Base-by-base conservation (phyloP, 2,113 vertebrate species). In the Polypterus senegalus region DNA sequence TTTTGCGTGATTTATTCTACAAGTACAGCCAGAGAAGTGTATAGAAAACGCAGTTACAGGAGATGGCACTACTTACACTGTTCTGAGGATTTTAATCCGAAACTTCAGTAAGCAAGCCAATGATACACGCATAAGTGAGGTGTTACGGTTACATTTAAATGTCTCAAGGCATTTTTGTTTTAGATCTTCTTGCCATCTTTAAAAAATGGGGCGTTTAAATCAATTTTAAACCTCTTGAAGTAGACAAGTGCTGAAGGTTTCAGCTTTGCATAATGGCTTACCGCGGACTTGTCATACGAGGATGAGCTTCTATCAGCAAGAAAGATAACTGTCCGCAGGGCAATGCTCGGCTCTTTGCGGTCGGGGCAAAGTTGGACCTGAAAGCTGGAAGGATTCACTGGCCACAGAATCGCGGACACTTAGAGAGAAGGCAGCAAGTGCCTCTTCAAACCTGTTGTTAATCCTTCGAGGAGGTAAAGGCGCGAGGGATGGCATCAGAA, bases 401-500 rank as follows among this genome's bases (percentile, higher is more conserved):
- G 65, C 69, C n/a, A n/a, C 45, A 51, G 46, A 10, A 10, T 46
- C 44, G 49, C n/a, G 8, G 51, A 46, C 47, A 53, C 49, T 46
- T 43, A 49, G 57, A 55, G 71, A 71, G 66, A 74, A 69, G 75
- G 70, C 65, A 2, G 11, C 72, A 4, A 69, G 61, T 62, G 58
- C 63, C 66, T 69, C 9, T 73, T 73, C 68, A 74, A 71, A 76
- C n/a, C 66, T 71, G 57, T 58, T 60, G 54, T 67, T 66, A 48
- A 73, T 66, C 66, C 67, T 78, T 69, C 66, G 66, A 64, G 56
- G 62, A 61, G 65, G 48, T 56, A 61, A 61, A 59, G 58, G 56
- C 65, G 62, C 54, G 71, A 80, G 76, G 73, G 67, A 97, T 97
- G 94, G 94, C 92, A 77, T 96, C 90, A 58, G 88, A 97, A 75